phyloP scores from a whole-genome alignment of 30 jellyfish, hydroid and myxozoan species.

The Catostylus mosaicus region DNA sequence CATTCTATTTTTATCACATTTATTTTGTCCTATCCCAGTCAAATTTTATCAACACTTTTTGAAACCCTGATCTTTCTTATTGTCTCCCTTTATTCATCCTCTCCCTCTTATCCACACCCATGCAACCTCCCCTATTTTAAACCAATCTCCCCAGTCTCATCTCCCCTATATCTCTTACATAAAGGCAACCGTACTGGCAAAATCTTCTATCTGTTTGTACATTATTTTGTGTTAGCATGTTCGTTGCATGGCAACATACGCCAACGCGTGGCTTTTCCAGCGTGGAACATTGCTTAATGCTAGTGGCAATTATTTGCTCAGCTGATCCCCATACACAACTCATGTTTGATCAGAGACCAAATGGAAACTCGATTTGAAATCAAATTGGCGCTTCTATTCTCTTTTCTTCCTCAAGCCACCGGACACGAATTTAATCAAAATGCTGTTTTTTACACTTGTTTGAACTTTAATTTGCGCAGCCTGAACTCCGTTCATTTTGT shows the following conservation, averaged over 20 bases:
- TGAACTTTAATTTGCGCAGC: too few relatives aligned
- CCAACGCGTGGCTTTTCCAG: constrained; percentile 38
- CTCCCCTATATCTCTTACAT: background rate
- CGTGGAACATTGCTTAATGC: background rate
- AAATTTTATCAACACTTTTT: too few relatives aligned
- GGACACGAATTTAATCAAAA: background rate
- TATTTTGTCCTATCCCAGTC: too few relatives aligned
- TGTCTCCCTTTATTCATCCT: too few relatives aligned
- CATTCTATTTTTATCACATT: too few relatives aligned
- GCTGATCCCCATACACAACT: constrained; percentile 40
- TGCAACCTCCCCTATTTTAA: too few relatives aligned
- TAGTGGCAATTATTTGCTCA: constrained; percentile 39
- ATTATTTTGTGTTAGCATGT: constrained; percentile 8
- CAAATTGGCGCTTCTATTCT: background rate
- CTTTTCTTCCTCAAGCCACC: background rate
- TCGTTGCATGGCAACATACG: constrained; percentile 45
- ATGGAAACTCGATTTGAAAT: constrained; percentile 4
- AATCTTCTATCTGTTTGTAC: background rate
- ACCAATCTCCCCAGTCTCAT: too few relatives aligned
- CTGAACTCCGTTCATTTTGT: too few relatives aligned
- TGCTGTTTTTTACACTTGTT: background rate
- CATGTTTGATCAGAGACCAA: constrained; percentile 20
- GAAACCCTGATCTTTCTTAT: too few relatives aligned
- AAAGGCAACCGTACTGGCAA: background rate
- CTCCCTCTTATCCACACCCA: too few relatives aligned